A percentile compares a stretch with the other conserved stretches of the same genome.
phyloP scores from a whole-genome alignment of 2,888 invertebrate species.

The Craniophora ligustri region DNA sequence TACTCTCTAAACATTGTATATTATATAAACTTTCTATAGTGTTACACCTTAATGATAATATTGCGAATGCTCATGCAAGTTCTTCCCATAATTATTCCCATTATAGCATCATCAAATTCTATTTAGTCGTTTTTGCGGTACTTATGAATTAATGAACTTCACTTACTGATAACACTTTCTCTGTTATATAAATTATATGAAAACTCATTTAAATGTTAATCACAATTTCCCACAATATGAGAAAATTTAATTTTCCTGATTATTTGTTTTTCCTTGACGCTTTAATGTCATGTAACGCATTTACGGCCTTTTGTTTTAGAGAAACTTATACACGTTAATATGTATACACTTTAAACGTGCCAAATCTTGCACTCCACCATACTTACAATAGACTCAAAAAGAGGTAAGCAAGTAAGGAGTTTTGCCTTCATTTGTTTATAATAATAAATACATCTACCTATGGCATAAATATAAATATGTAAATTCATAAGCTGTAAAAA shows the following conservation, averaged over 20 bases:
- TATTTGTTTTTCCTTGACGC: conserved; percentile 8
- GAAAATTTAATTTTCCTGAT: conserved; percentile 20
- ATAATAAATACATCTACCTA: too few relatives aligned
- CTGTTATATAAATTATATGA: conserved; percentile 39
- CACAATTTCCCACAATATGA: too few relatives aligned
- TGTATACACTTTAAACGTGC: too few relatives aligned
- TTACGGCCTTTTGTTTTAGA: conserved; percentile 27
- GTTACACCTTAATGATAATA: conserved; percentile 37
- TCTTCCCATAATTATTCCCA: conserved; percentile 49
- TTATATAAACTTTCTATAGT: conserved; percentile 43
- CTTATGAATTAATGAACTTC: conserved; percentile 39
- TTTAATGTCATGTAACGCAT: conserved; percentile 10
- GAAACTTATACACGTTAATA: too few relatives aligned
- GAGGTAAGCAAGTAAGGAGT: too few relatives aligned
- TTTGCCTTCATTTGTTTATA: too few relatives aligned
- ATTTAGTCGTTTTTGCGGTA: conserved; percentile 59
- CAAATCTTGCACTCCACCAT: too few relatives aligned
- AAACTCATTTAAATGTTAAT: conserved; percentile 38
- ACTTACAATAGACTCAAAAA: too few relatives aligned
- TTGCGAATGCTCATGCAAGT: conserved; percentile 40
- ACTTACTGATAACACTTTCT: conserved; percentile 48
- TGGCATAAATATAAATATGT: too few relatives aligned
- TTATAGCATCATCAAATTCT: conserved; percentile 54
- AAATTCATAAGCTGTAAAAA: too few relatives aligned
- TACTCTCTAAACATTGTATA: conserved; percentile 26